phyloP scores from a whole-genome alignment of 2,113 vertebrate species.

The Pristiophorus japonicus region DNA sequence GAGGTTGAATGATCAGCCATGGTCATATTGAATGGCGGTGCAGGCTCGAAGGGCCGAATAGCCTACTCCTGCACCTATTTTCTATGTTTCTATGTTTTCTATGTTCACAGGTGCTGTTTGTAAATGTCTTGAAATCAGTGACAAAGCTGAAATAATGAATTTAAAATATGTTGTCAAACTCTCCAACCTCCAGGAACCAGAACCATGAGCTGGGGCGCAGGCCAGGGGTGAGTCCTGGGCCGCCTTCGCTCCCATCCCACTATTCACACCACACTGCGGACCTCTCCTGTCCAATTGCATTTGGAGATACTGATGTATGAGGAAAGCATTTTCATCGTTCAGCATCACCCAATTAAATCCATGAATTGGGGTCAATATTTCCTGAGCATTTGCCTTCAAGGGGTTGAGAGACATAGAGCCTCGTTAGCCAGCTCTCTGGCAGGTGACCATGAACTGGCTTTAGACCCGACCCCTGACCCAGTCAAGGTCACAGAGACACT shows the following conservation, averaged over 20 bases:
- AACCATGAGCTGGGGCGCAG: not conserved
- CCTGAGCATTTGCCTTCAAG: not conserved
- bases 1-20: too few species aligned
- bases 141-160: not conserved
- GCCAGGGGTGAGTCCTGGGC: not conserved
- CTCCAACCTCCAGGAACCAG: not conserved
- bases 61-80: too few species aligned
- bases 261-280: not conserved
- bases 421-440: too few species aligned
- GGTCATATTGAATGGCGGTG: too few species aligned
- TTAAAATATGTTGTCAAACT: not conserved
- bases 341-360: not conserved
- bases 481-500: not conserved
- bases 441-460: too few species aligned
- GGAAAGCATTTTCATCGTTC: not conserved
- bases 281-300: not conserved
- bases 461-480: too few species aligned
- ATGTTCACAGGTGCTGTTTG: not conserved
- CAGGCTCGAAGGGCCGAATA: too few species aligned
- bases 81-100: too few species aligned
- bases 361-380: not conserved
- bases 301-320: not conserved
- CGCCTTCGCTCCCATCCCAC: not conserved
- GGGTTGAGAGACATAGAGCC: not conserved
- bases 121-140: not conserved